These are phyloP conservation scores for Arctia plantaginis DNA, from an alignment of 2,888 invertebrate species.

Conservation along the genomic window DNA sequence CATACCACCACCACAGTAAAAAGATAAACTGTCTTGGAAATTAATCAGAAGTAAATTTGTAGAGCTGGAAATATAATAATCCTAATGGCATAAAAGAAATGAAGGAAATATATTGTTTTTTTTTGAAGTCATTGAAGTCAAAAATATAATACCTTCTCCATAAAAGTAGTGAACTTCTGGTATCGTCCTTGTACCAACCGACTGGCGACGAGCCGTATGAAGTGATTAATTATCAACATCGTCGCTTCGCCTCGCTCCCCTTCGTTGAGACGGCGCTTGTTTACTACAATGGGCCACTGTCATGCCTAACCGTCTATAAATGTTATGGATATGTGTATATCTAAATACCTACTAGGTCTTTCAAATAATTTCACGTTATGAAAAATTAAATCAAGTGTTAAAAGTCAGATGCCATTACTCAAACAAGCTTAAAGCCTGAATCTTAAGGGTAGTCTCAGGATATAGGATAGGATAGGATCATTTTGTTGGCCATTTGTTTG, in stretches of 20 bases:
- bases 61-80: background rate
- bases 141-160: slow-evolving; percentile 10
- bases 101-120: background rate
- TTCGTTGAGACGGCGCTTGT: slow-evolving; percentile 29
- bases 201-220: slow-evolving; percentile 36
- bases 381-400: no score
- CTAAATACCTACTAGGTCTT: background rate
- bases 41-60: no score
- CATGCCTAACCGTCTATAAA: slow-evolving; percentile 1
- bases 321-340: background rate
- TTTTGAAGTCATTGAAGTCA: no score
- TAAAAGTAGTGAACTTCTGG: slow-evolving; percentile 22
- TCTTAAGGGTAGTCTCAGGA: no score
- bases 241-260: slow-evolving; percentile 13
- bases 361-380: background rate
- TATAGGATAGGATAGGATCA: no score
- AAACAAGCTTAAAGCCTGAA: no score
- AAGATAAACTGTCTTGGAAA: no score
- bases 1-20: no score
- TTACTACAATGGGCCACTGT: slow-evolving; percentile 28
- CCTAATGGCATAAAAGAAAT: background rate
- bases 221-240: slow-evolving; percentile 58
- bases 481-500: no score
- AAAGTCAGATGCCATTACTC: no score
- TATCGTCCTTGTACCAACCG: slow-evolving; percentile 36